Evolutionary conservation across 2,888 invertebrate species (phyloP), one percentile per base, ranked within the genome.

Genomic region (Phlogophora meticulosa): DNA sequence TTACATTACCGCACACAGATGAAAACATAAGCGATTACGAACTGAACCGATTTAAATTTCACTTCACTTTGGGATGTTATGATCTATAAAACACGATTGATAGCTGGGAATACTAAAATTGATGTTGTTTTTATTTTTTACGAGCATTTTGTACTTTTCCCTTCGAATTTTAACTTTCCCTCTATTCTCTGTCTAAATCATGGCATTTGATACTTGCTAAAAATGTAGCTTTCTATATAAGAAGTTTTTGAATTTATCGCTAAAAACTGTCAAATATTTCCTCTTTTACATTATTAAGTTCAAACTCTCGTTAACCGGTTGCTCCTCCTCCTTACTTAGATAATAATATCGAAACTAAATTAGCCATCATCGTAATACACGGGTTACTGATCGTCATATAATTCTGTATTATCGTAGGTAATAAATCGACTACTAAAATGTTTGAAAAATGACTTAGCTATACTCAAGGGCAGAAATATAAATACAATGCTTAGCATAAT

Each of bases 1-100:
- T 72, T 76, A 76, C 45, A 82, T 82, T 80, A 71, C 64, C 51
- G 63, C 68, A 61, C 52, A 58, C 48, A 68, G 55, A 64, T 76
- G 59, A 76, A 70, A 69, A 65, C 65, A 48, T 64, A 61, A 67
- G 40, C 51, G 57, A 53, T 76, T 76, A 79, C 48, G 60, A 68
- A 67, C 55, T 59, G 45, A 72, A 70, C n/a, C 59, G 36, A 64
- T 67, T 60, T 51, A 4, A 60, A 68, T 74, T 73, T 32, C 11
- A 64, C 34, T 71, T 58, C 24, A 65, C 40, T 57, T 43, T 49
- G 17, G 32, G 58, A 53, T 51, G 42, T 60, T 57, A 49, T 52
- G 32, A 24, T 40, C 7, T 48, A 61, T n/a, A 71, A 46, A 40
- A 22, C 10, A 20, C 10, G 10, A 34, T 24, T 60, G n/a, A 24